Percentiles rank a stretch among this genome's conserved stretches.
These are phyloP conservation scores for Hypercompe scribonia DNA, from an alignment of 2,888 invertebrate species.

Conservation along the genomic window DNA sequence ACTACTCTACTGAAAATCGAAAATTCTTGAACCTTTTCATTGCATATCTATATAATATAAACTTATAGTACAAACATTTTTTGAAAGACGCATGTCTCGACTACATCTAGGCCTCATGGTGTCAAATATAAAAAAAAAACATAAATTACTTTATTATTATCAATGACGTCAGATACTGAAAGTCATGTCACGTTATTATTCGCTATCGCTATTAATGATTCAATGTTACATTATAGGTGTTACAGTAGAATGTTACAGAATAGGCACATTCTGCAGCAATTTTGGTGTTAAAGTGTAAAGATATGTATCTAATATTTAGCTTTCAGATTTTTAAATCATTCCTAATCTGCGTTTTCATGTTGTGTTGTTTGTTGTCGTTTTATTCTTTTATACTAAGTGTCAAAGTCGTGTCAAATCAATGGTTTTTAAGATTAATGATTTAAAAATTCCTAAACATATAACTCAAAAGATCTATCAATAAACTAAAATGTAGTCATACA, in stretches of 20 bases:
- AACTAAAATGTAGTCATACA: slow-evolving; percentile 10
- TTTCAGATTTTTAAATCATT: not conserved
- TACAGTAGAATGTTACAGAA: too few relatives aligned
- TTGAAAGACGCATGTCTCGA: not conserved
- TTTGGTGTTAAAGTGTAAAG: not conserved
- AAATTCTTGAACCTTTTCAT: not conserved
- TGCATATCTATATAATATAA: not conserved
- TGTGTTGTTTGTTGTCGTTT: not conserved
- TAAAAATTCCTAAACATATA: slow-evolving; percentile 1
- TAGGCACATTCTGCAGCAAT: not conserved
- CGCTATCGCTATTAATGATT: not conserved
- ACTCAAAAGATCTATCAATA: not conserved
- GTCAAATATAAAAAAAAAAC: not conserved
- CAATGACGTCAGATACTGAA: not conserved
- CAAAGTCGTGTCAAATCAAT: slow-evolving; percentile 18
- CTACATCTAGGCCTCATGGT: not conserved
- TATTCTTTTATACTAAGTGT: slow-evolving; percentile 9
- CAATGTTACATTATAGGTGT: not conserved
- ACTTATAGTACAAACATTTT: not conserved
- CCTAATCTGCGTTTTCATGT: not conserved
- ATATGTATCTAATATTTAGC: not conserved
- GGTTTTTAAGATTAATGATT: slow-evolving; percentile 3
- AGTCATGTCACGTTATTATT: not conserved
- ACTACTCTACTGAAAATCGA: too few relatives aligned
- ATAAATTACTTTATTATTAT: not conserved